phyloP scores from a whole-genome alignment of 2,113 vertebrate genomes.

The Tenrec ecaudatus region DNA sequence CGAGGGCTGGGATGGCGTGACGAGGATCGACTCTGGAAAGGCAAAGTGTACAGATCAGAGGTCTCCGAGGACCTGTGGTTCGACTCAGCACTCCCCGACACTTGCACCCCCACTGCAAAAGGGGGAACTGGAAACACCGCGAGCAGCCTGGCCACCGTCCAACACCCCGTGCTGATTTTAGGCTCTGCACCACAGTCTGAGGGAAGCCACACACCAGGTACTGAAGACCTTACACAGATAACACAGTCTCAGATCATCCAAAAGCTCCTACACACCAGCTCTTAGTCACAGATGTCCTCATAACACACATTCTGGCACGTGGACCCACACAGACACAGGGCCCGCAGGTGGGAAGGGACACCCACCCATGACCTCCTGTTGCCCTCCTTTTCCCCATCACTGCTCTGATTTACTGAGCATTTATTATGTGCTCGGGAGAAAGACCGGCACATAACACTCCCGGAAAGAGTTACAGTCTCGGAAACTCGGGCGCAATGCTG shows the following conservation, averaged over 20 bases:
- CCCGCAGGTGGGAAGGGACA: not conserved
- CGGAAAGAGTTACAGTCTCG: too few species aligned
- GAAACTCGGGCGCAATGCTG: too few species aligned
- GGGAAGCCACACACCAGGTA: not conserved
- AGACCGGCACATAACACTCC: too few species aligned
- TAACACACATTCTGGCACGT: not conserved
- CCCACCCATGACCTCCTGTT: not conserved
- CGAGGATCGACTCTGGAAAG: slow-evolving; percentile 65
- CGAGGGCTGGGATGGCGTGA: slow-evolving; percentile 21
- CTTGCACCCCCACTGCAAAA: not conserved
- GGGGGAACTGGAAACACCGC: not conserved
- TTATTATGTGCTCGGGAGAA: not conserved
- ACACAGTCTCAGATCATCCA: not conserved
- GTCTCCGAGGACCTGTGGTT: slow-evolving; percentile 53
- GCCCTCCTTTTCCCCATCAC: not conserved
- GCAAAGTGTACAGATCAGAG: slow-evolving; percentile 72
- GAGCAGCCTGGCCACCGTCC: not conserved
- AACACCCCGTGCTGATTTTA: not conserved
- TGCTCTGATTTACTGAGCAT: not conserved
- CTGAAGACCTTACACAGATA: not conserved
- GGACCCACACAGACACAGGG: not conserved
- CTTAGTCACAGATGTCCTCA: not conserved
- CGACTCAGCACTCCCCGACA: slow-evolving; percentile 2
- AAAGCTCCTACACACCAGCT: not conserved
- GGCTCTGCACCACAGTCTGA: slow-evolving; percentile 6